Base-by-base conservation (phyloP, 2,797 vertebrate species). In the Borostomias antarcticus region DNA sequence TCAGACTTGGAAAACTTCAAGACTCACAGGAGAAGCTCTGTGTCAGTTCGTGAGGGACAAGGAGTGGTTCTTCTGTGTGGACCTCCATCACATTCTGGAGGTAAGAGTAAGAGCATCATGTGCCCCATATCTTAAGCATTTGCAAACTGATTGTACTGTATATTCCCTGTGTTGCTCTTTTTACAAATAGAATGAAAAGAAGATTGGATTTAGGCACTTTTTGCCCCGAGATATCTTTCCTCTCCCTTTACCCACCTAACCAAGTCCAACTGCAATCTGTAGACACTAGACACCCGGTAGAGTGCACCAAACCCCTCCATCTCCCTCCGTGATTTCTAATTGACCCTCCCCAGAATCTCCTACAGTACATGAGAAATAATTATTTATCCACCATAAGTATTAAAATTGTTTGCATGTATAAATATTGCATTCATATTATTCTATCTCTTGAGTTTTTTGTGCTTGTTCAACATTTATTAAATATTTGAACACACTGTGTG, bases 1-100 rank as follows among this genome's bases (percentile, higher is more conserved):
- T 68, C 90, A 99, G 97, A 97, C 82, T 91, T 99, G 9, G 96
- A 97, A 81, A 96, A 94, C 86, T 99, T 99, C 88, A 96, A 95
- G 87, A 94, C 93, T 8, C 92, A 95, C 67, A 93, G 88, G 2
- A 92, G 96, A 84, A 97, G 91, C 86, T 96, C 94, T 0, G 97
- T 99, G 32, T 98, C 92, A 0, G 97, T 98, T 1, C 95, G 96
- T 2, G 96, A 95, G 74, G 97, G 97, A 71, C 97, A 99, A 78
- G 97, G 97, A 45, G 96, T 99, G 89, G 97, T 98, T 33, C 91
- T 99, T 69, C 91, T 98, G 9, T 99, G 97, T 0, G 96, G 96
- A 8, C 95, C 96, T 1, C 97, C 97, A 0, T 89, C 95, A 0
- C 95, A 98, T 76, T 94, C 97, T 9, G 96, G 96, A 96, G 96